Conservation (phyloP, 2,888 invertebrate species). For the Eurytoma californica region DNA sequence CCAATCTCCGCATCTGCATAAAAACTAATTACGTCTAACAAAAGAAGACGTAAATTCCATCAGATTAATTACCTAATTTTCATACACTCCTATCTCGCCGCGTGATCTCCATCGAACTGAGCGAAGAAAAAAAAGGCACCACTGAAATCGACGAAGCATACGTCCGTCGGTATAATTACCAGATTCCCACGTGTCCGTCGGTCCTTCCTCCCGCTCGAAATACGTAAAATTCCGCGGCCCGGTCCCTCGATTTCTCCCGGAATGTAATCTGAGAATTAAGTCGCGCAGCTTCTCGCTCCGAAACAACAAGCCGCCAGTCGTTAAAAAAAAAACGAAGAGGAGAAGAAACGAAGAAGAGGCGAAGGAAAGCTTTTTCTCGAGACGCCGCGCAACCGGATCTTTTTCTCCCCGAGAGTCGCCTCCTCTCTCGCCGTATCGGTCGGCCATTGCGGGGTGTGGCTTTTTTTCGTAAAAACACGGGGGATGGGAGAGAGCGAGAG, state of each 20-base stretch:
- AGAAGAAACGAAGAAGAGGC: slow-evolving; percentile 5
- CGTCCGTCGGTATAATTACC: slow-evolving; percentile 24
- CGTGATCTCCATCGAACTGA: too few species aligned
- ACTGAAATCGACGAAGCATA: slow-evolving; percentile 24
- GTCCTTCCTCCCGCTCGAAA: slow-evolving; percentile 6
- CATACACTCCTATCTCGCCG: too few species aligned
- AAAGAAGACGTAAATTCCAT: too few species aligned
- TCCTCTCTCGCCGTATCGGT: slow-evolving; percentile 12
- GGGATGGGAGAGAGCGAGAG: not conserved
- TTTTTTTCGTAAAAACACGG: slow-evolving; percentile 47
- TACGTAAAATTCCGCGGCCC: slow-evolving; percentile 27
- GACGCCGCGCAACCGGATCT: slow-evolving; percentile 46
- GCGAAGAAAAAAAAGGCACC: not conserved
- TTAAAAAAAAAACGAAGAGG: slow-evolving; percentile 31
- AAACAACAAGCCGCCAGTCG: slow-evolving; percentile 48
- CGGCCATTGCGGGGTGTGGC: slow-evolving; percentile 47
- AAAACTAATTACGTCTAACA: too few species aligned
- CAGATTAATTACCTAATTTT: too few species aligned
- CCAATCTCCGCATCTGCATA: too few species aligned
- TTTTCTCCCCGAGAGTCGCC: slow-evolving; percentile 14
- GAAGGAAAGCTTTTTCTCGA: slow-evolving; percentile 34
- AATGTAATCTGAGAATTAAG: slow-evolving; percentile 54
- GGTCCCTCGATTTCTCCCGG: slow-evolving; percentile 44
- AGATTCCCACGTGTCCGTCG: slow-evolving; percentile 32
- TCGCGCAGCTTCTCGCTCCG: slow-evolving; percentile 31